Evolutionary conservation across 2,888 invertebrate genomes (phyloP).

Genomic region (Amiota minor): DNA sequence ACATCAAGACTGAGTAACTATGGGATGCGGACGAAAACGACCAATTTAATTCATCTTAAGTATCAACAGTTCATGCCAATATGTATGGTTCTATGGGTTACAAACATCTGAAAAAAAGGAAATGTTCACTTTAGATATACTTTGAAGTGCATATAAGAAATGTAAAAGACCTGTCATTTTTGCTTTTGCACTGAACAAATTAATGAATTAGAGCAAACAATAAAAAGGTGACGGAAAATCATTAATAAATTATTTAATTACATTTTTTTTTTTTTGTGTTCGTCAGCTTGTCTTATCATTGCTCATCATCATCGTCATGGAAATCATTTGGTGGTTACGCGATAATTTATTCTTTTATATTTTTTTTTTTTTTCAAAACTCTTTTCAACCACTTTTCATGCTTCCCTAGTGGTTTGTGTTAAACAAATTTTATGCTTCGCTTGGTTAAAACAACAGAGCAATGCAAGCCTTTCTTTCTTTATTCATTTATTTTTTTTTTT

Average conservation of each 20-base stretch:
- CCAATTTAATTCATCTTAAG: too few species aligned
- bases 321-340: slow-evolving; percentile 4
- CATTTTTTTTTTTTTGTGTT: neutral
- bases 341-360: slow-evolving; percentile 5
- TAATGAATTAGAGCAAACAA: neutral
- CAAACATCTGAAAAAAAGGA: too few species aligned
- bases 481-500: too few species aligned
- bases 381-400: neutral
- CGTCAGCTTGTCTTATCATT: slow-evolving; percentile 30
- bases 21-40: too few species aligned
- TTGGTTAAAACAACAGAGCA: slow-evolving; percentile 50
- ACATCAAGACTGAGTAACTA: too few species aligned
- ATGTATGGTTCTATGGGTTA: too few species aligned
- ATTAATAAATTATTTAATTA: slow-evolving; percentile 4
- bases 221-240: neutral
- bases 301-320: slow-evolving; percentile 43
- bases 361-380: neutral
- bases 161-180: too few species aligned
- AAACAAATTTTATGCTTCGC: slow-evolving; percentile 59
- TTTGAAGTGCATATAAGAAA: neutral
- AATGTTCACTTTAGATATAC: too few species aligned
- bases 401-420: neutral
- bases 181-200: neutral
- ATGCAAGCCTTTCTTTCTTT: slow-evolving; percentile 7
- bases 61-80: too few species aligned